Conservation (phyloP, 2,888 invertebrate genomes). For the Punctoribates punctum region DNA sequence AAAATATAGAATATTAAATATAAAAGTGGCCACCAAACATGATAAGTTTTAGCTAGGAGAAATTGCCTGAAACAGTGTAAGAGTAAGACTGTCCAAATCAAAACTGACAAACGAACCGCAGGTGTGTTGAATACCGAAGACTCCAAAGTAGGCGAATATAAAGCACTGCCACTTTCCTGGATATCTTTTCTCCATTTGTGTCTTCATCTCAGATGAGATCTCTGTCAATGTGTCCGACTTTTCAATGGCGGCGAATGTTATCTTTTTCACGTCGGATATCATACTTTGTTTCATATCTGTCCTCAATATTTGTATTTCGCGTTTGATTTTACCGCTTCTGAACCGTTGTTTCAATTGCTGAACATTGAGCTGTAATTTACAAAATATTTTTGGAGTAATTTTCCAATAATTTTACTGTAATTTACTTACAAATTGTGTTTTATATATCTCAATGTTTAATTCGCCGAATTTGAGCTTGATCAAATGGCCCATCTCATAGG, state of each 20-base stretch:
- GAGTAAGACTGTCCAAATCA: not conserved
- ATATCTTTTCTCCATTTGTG: slow-evolving; percentile 3
- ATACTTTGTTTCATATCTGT: slow-evolving; percentile 23
- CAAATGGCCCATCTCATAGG: not conserved
- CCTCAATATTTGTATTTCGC: slow-evolving; percentile 8
- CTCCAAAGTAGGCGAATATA: slow-evolving; percentile 10
- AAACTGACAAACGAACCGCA: not conserved
- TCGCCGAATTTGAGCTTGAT: not conserved
- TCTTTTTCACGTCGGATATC: slow-evolving; percentile 25
- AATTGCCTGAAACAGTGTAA: slow-evolving; percentile 3
- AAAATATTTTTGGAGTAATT: not conserved
- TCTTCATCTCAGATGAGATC: slow-evolving; percentile 6
- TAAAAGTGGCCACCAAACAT: too few species aligned
- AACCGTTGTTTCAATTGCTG: slow-evolving; percentile 24
- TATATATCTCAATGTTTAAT: not conserved
- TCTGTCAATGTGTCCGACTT: not conserved
- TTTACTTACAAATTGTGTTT: slow-evolving; percentile 20
- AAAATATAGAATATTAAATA: too few species aligned
- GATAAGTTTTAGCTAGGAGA: too few species aligned
- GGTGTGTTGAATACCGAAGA: slow-evolving; percentile 20
- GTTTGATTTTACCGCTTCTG: slow-evolving; percentile 15
- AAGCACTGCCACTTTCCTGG: slow-evolving; percentile 20
- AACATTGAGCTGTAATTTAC: not conserved
- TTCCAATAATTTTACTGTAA: too few species aligned
- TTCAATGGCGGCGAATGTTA: not conserved